Evolutionary conservation across 2,797 vertebrate genomes (phyloP).

Genomic region (Bradypodion ventrale): DNA sequence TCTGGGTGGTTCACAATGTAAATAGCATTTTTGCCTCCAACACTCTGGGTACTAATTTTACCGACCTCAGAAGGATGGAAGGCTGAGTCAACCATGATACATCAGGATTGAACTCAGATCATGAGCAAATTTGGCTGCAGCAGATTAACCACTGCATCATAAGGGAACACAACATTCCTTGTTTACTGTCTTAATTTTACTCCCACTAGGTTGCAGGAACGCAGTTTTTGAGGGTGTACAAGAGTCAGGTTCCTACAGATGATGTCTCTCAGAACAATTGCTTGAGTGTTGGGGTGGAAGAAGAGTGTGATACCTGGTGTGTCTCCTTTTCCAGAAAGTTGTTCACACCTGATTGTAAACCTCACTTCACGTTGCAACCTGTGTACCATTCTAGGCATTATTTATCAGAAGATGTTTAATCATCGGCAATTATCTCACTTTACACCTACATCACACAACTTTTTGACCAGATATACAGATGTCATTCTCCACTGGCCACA

Average conservation of each 20-base stretch:
- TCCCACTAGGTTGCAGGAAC: too few relatives aligned
- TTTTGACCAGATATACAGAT: background rate
- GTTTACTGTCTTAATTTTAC: too few relatives aligned
- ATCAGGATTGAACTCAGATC: too few relatives aligned
- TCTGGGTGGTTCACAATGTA: too few relatives aligned
- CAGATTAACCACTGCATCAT: too few relatives aligned
- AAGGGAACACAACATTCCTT: too few relatives aligned
- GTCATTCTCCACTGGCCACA: background rate
- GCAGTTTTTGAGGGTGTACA: background rate
- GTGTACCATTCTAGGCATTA: background rate
- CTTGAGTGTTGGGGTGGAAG: background rate
- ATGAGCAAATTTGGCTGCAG: too few relatives aligned
- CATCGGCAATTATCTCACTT: background rate
- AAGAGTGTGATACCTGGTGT: background rate
- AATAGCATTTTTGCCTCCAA: too few relatives aligned
- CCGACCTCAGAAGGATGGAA: too few relatives aligned
- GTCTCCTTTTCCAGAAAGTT: background rate
- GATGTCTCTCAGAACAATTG: background rate
- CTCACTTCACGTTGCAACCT: background rate
- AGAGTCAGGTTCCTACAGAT: background rate
- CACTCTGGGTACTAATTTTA: too few relatives aligned
- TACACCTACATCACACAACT: background rate
- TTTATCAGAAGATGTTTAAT: background rate
- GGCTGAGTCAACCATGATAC: too few relatives aligned
- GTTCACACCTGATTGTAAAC: background rate